Evolutionary conservation across 2,888 invertebrate species (phyloP).

Genomic region (Protophormia terraenovae): DNA sequence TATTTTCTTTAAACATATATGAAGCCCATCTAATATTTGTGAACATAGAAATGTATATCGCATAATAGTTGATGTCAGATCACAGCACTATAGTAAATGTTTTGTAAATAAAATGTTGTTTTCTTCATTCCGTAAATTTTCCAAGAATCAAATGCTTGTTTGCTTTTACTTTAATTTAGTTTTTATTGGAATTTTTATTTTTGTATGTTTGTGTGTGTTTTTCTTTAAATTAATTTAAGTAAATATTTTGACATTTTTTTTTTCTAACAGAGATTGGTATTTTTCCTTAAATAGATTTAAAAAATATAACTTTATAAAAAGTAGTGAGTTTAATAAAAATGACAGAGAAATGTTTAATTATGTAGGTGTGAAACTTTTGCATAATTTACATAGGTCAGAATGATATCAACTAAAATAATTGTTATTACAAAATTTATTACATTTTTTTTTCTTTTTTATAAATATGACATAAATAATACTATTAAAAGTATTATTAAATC

Average conservation of each 20-base stretch:
- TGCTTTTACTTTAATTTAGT: neutral
- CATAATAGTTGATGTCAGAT: neutral
- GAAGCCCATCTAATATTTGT: neutral
- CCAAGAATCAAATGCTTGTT: neutral
- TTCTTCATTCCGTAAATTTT: neutral
- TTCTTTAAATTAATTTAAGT: neutral
- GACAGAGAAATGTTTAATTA: too few species aligned
- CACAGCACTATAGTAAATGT: neutral
- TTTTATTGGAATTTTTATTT: neutral
- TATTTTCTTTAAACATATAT: too few species aligned
- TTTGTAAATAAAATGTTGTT: neutral
- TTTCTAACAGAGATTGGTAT: neutral
- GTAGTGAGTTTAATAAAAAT: too few species aligned
- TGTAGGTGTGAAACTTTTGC: too few species aligned
- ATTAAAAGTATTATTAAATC: too few species aligned
- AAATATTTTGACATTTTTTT: neutral
- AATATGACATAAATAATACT: too few species aligned
- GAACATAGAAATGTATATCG: neutral
- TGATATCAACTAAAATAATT: too few species aligned
- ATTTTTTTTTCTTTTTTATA: too few species aligned
- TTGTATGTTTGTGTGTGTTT: neutral
- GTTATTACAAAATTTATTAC: too few species aligned
- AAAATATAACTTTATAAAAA: too few species aligned
- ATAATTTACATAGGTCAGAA: too few species aligned
- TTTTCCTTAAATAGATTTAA: neutral